phyloP scores from a whole-genome alignment of 2,797 vertebrate species.

The Gallirallus australis region DNA sequence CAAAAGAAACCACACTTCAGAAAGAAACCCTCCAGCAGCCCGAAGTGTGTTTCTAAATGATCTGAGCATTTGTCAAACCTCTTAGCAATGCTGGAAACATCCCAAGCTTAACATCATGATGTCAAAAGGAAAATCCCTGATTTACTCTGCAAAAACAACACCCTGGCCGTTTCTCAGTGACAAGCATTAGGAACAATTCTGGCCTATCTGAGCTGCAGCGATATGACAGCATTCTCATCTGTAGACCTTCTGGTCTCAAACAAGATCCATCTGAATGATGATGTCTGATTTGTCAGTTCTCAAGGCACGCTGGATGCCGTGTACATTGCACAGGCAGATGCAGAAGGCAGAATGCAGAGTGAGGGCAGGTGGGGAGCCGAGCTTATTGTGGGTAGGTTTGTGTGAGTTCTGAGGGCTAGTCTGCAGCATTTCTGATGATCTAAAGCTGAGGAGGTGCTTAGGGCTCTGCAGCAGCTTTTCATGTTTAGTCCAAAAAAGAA shows the following conservation, averaged over 20 bases:
- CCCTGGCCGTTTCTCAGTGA: not conserved
- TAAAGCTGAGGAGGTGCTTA: not conserved
- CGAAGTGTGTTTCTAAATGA: not conserved
- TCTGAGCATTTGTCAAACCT: not conserved
- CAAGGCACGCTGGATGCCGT: not conserved
- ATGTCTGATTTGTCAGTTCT: not conserved
- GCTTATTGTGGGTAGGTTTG: not conserved
- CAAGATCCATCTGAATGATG: not conserved
- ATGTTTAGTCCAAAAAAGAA: not conserved
- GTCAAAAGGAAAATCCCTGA: not conserved
- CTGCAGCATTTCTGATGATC: not conserved
- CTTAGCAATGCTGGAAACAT: not conserved
- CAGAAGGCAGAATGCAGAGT: not conserved
- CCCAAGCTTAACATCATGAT: not conserved
- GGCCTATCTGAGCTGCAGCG: not conserved
- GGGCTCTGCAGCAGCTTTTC: not conserved
- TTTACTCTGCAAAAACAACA: not conserved
- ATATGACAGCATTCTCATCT: not conserved
- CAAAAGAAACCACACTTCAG: not conserved
- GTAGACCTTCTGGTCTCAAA: not conserved
- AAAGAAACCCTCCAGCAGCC: not conserved
- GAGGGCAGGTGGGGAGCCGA: not conserved
- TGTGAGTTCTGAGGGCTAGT: not conserved
- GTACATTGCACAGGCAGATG: not conserved
- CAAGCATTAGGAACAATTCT: not conserved